Percentiles rank a stretch among this genome's conserved stretches.
Evolutionary conservation across 2,888 invertebrate species (phyloP).

Genomic region (Macrosoma leucophasiata): DNA sequence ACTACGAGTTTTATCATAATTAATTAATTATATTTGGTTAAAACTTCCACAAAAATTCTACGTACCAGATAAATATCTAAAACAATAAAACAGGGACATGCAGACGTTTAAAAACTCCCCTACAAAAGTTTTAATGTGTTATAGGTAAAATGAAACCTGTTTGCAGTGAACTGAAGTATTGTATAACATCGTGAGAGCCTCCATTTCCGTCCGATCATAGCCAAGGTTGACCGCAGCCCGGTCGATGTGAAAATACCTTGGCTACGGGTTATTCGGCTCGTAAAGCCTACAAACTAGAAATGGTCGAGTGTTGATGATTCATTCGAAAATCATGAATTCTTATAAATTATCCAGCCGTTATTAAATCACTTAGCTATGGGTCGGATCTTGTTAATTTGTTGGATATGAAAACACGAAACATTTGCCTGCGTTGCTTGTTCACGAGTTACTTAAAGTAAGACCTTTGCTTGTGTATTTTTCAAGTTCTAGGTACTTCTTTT

Average conservation of each 20-base stretch:
- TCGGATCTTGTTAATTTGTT: no score
- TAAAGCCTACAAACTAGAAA: slow-evolving; percentile 13
- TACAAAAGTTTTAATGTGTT: slow-evolving; percentile 32
- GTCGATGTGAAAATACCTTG: slow-evolving; percentile 17
- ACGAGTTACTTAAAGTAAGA: no score
- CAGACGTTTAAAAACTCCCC: slow-evolving; percentile 17
- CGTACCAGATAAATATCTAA: slow-evolving; percentile 16
- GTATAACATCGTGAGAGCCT: slow-evolving; percentile 34
- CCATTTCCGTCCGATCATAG: slow-evolving; percentile 30
- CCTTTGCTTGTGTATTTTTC: no score
- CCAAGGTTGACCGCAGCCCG: slow-evolving; percentile 31
- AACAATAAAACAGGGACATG: slow-evolving; percentile 9
- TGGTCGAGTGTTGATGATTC: slow-evolving; percentile 24
- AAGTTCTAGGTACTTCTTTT: no score
- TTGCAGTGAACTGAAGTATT: slow-evolving; percentile 32
- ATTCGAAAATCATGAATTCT: slow-evolving; percentile 26
- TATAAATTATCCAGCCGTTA: slow-evolving; percentile 23
- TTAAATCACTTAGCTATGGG: slow-evolving; percentile 23
- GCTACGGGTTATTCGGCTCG: slow-evolving; percentile 8
- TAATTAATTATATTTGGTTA: no score
- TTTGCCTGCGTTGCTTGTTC: no score
- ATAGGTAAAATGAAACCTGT: slow-evolving; percentile 36
- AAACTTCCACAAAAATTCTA: no score
- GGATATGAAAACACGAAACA: no score
- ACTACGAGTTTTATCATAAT: no score